Evolutionary conservation across 2,113 vertebrate genomes (phyloP).

Genomic region (Urocitellus parryii): DNA sequence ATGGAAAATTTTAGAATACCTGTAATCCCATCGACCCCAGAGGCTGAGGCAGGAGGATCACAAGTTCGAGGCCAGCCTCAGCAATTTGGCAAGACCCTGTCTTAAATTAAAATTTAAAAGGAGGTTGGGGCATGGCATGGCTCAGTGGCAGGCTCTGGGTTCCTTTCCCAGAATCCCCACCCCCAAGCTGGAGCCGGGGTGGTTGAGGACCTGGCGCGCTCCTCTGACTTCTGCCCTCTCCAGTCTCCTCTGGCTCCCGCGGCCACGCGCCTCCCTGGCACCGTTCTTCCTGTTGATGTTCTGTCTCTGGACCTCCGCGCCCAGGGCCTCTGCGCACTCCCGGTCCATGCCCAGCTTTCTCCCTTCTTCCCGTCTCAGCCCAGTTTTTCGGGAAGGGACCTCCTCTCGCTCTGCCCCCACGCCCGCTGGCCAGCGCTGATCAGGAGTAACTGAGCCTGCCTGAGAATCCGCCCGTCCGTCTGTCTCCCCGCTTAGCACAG

Average conservation of each 20-base stretch:
- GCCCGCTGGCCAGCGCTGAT: neutral
- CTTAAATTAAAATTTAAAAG: neutral
- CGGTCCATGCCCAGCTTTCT: neutral
- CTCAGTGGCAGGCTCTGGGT: neutral
- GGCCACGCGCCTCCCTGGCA: fast-evolving
- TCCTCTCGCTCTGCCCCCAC: neutral
- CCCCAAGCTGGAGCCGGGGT: no score
- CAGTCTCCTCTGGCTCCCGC: neutral
- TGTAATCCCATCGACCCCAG: neutral
- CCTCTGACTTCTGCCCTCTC: no score
- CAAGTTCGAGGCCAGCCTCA: neutral
- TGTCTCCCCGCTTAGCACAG: neutral
- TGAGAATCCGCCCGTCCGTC: fast-evolving
- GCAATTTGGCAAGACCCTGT: neutral
- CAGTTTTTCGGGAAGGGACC: neutral
- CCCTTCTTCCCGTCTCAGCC: neutral
- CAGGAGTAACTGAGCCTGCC: fast-evolving
- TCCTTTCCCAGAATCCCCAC: no score
- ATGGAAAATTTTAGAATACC: neutral
- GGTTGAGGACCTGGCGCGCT: neutral
- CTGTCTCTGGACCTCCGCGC: neutral
- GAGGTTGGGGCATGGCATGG: neutral
- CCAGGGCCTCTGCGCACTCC: neutral
- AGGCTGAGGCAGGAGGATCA: neutral
- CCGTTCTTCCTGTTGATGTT: neutral